Evolutionary conservation across 2,888 invertebrate species (phyloP).

Genomic region (Sinodicranocentrus sp.): DNA sequence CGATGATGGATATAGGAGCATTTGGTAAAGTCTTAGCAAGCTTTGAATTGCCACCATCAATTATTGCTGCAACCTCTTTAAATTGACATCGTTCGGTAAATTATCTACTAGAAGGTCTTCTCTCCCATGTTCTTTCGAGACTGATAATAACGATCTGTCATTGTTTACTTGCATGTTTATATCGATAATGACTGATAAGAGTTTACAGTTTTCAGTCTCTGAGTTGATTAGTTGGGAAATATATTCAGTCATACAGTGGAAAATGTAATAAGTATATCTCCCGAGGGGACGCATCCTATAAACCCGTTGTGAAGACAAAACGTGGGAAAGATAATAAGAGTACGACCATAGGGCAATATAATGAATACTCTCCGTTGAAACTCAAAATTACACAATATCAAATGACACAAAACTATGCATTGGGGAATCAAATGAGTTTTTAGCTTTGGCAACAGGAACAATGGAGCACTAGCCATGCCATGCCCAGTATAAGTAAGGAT

Average conservation of each 20-base stretch:
- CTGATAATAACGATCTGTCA: slow-evolving; percentile 30
- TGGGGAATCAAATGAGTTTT: slow-evolving; percentile 16
- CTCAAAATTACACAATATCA: slow-evolving; percentile 38
- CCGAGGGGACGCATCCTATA: slow-evolving; percentile 35
- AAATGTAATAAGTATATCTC: slow-evolving; percentile 38
- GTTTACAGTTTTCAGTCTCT: too few species aligned
- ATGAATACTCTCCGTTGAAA: slow-evolving; percentile 20
- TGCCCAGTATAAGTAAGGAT: too few species aligned
- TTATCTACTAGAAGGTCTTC: slow-evolving; percentile 9
- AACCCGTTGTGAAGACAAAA: slow-evolving; percentile 7
- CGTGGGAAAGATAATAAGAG: slow-evolving; percentile 46
- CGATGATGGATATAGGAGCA: too few species aligned
- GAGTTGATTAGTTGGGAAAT: background rate
- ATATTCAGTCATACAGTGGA: background rate
- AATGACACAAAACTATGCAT: slow-evolving; percentile 42
- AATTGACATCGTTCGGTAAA: slow-evolving; percentile 32
- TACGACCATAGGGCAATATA: too few species aligned
- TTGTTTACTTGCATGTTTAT: too few species aligned
- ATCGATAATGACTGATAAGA: too few species aligned
- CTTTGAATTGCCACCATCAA: slow-evolving; percentile 22
- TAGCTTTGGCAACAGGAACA: slow-evolving; percentile 3
- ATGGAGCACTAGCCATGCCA: too few species aligned
- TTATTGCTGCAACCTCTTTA: slow-evolving; percentile 16
- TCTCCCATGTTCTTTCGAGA: background rate
- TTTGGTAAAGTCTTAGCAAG: too few species aligned